Percentiles rank a stretch among this genome's conserved stretches.
Evolutionary conservation across 2,113 vertebrate genomes (phyloP).

Genomic region (Apodemus speciosus): DNA sequence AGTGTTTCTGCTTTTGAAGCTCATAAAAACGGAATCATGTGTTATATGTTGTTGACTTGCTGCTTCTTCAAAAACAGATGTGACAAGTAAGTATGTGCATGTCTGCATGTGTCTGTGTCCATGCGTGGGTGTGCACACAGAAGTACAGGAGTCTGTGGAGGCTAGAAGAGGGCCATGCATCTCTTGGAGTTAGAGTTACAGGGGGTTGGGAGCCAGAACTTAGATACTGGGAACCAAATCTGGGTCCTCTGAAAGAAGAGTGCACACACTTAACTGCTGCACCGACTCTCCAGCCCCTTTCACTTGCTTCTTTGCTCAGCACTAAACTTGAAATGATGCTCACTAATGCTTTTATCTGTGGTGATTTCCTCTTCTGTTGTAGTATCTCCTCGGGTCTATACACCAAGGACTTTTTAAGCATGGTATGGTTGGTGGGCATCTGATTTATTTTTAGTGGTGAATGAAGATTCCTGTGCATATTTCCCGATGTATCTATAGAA

Average conservation of each 20-base stretch:
- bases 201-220: not conserved
- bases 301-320: not conserved
- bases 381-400: not conserved
- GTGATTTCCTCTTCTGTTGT: not conserved
- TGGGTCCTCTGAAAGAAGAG: not conserved
- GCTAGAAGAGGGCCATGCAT: not conserved
- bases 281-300: no score
- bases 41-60: constrained; percentile 19
- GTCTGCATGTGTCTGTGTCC: no score
- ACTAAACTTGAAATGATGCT: constrained; percentile 12
- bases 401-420: not conserved
- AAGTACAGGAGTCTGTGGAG: not conserved
- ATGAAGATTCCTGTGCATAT: not conserved
- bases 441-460: constrained; percentile 3
- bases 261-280: not conserved
- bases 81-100: not conserved
- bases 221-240: not conserved
- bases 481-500: not conserved
- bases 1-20: constrained; percentile 25
- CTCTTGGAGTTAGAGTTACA: not conserved
- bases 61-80: not conserved
- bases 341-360: constrained; percentile 1
- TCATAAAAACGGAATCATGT: not conserved
- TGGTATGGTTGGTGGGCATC: not conserved
- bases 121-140: not conserved